Conservation (phyloP, 2,113 vertebrate genomes). For the Ursus arctos region DNA sequence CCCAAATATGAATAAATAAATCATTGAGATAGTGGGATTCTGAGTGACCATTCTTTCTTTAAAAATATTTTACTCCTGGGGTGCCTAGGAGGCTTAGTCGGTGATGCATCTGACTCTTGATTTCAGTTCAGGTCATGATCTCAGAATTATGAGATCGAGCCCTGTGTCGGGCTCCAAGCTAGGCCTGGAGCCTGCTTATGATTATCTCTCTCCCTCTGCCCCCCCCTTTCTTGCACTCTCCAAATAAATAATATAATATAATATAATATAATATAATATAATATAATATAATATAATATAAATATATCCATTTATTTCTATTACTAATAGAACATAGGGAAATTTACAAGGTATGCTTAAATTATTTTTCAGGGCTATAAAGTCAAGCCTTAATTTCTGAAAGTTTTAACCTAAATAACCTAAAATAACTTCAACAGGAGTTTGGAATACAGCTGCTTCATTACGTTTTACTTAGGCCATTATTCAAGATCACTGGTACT, state of each 20-base stretch:
- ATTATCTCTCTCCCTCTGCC: background rate
- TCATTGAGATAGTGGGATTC: background rate
- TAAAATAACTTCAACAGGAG: background rate
- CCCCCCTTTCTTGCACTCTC: background rate
- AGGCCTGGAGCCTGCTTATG: background rate
- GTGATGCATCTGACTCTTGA: background rate
- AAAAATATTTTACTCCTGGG: background rate
- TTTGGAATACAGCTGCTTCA: background rate
- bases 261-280: background rate
- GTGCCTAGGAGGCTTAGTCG: background rate
- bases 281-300: background rate
- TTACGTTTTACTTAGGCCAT: background rate
- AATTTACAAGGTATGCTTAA: background rate
- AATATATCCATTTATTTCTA: background rate
- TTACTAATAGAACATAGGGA: background rate
- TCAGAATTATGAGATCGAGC: background rate
- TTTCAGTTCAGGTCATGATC: background rate
- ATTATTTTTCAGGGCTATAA: background rate
- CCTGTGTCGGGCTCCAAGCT: background rate
- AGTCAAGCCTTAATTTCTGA: background rate
- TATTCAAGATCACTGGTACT: background rate
- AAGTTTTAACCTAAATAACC: conserved; percentile 51
- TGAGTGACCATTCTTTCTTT: background rate
- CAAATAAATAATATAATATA: background rate
- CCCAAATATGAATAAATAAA: background rate